A percentile compares a stretch with the other conserved stretches of the same genome.
phyloP scores from a whole-genome alignment of 1,140 invertebrate genomes.

The Druon quercuslanigerum region DNA sequence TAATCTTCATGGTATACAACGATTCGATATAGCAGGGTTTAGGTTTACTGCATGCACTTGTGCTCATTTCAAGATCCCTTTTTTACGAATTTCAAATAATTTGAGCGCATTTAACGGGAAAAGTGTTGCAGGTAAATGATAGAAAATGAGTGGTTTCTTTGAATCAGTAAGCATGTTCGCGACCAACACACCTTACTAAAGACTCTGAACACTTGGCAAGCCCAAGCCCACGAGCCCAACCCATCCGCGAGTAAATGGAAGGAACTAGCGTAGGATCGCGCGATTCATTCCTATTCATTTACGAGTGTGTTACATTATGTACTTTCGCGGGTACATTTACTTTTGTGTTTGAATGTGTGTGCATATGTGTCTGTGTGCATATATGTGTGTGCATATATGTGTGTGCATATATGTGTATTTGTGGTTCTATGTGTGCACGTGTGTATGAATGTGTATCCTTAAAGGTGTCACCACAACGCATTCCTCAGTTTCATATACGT shows the following conservation, averaged over 20 bases:
- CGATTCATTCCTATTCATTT: slow-evolving; percentile 2
- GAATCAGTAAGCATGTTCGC: slow-evolving; percentile 14
- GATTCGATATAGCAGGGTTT: too few species aligned
- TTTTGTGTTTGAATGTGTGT: neutral
- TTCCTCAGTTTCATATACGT: slow-evolving; percentile 21
- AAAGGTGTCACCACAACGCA: slow-evolving; percentile 26
- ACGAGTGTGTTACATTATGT: neutral
- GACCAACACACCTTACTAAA: slow-evolving; percentile 12
- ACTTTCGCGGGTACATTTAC: neutral
- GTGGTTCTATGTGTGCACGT: neutral
- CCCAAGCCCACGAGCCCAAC: slow-evolving; percentile 30
- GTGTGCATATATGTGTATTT: too few species aligned
- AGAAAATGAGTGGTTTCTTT: neutral
- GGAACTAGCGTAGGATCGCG: slow-evolving; percentile 28
- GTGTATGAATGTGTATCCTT: neutral
- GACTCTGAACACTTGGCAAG: slow-evolving; percentile 5
- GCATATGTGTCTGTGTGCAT: too few species aligned
- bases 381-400: too few species aligned
- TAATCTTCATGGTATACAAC: too few species aligned
- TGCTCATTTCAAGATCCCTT: too few species aligned
- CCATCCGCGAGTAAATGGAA: slow-evolving; percentile 29
- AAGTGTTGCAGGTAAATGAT: too few species aligned
- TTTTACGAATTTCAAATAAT: too few species aligned
- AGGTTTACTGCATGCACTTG: too few species aligned
- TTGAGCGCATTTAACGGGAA: too few species aligned